Evolutionary conservation across 2,888 invertebrate genomes (phyloP).

Genomic region (Eupeodes luniger): DNA sequence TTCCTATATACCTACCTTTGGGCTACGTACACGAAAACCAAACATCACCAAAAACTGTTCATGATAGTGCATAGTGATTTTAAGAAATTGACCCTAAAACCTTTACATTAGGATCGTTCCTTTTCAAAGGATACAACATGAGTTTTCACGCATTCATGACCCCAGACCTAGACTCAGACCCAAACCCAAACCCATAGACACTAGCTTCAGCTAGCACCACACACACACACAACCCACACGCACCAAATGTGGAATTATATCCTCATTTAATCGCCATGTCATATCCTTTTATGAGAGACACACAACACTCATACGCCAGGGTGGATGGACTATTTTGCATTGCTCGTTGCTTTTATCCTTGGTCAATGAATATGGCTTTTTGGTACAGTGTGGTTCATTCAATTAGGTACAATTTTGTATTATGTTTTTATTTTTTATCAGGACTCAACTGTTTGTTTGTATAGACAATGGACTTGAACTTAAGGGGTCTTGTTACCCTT

Average conservation of each 20-base stretch:
- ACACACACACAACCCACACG: conserved; percentile 7
- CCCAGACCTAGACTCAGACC: background rate
- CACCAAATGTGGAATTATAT: conserved; percentile 46
- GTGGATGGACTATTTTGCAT: conserved; percentile 45
- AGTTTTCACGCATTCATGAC: conserved; percentile 34
- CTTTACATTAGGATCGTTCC: conserved; percentile 57
- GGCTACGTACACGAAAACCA: conserved; percentile 42
- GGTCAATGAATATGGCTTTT: background rate
- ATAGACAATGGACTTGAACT: no score
- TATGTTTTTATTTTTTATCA: background rate
- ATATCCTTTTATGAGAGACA: conserved; percentile 68
- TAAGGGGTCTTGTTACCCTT: no score
- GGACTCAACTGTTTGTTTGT: background rate
- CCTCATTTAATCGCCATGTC: conserved; percentile 69
- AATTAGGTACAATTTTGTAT: background rate
- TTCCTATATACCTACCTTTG: background rate
- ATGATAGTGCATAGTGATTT: conserved; percentile 49
- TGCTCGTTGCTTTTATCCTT: conserved; percentile 27
- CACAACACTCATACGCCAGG: conserved; percentile 35
- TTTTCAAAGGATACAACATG: conserved; percentile 44
- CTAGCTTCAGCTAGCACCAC: background rate
- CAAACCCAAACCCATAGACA: no score
- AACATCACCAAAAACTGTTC: conserved; percentile 49
- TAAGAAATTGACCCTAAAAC: conserved; percentile 66
- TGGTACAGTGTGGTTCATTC: background rate